Evolutionary conservation across 2,888 invertebrate genomes (phyloP), one percentile per base, ranked within the genome.

Genomic region (Tuta absoluta): DNA sequence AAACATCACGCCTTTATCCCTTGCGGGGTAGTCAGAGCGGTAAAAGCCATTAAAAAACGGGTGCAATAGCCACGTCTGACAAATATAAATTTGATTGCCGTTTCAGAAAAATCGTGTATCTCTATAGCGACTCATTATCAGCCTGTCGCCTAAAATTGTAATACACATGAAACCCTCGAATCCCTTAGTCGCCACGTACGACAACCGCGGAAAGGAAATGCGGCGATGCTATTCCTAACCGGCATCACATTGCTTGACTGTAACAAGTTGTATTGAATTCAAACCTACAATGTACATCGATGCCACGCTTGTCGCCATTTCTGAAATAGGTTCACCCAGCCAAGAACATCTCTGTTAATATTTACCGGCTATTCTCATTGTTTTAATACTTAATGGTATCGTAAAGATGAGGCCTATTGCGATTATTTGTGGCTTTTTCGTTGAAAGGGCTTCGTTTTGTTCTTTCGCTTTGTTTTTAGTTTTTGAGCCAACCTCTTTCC

Each of bases 361-460:
- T 60, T 62, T 60, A 10, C 57, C 38, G 48, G 57, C 61, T 63
- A 66, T 66, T 63, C 61, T 37, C 66, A 63, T 66, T 66, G 66
- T 63, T 66, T 66, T 63, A 63, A 66, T 66, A 66, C 63, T 57
- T 66, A 66, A 66, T 63, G 23, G 37, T 49, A n/a, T 63, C 63
- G 45, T 66, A 57, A 62, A 62, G 61, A 53, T 48, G 63, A 59
- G 45, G 65, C 60, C 57, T 66, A 66, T 66, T 65, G 53, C 41
- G 28, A 57, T 63, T 66, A 61, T 63, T 62, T 53, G 62, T 62
- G 53, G 51, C 17, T 61, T 61, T 33, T 61, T 58, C 17, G 56
- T 24, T 61, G 61, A 60, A 21, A 45, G 60, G 60, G 41, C 21
- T 23, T 14, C 33, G 17, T 37, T 58, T 58, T 58, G 11, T 23